Evolutionary conservation across 2,797 vertebrate genomes (phyloP), one percentile per base, ranked within the genome.

Genomic region (Acipenser ruthenus): DNA sequence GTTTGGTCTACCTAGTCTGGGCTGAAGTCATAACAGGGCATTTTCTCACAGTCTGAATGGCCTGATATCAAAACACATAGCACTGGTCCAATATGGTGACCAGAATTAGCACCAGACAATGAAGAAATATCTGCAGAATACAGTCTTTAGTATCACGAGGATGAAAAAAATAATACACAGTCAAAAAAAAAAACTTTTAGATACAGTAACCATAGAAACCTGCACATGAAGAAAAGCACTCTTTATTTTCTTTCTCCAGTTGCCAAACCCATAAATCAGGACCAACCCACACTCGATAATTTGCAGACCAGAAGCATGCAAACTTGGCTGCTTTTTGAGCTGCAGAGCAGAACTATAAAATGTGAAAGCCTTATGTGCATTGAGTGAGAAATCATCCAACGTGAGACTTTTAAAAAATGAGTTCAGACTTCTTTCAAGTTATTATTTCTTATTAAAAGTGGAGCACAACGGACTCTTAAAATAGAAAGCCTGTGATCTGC

Each of bases 61-160:
- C 53, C 67, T 66, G 66, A 75, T 61, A 74, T 72, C 53, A 68
- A 71, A 77, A 69, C 69, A 66, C 71, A 71, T 67, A 66, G 68
- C 65, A 67, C 51, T 70, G 67, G 63, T 65, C 59, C 56, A 62
- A 53, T 11, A 58, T 58, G 12, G 11, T 6, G 11, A 58, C 6
- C 59, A 65, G 56, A 11, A 58, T 58, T 58, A 58, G 12, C 55
- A 58, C 6, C 59, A 65, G 52, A 73, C 71, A 74, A 73, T 73
- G 61, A 69, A 64, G 56, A 7, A 63, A 70, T 70, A 63, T 69
- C 67, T 71, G 70, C 70, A 73, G 72, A 69, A 67, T 64, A 74
- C 67, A 72, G 69, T 73, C 73, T 65, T 76, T 69, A 70, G 63
- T 74, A 72, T 18, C 67, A 65, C 65, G 67, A 52, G 64, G 69